Conservation (phyloP, 2,888 invertebrate species). For the Venusia cambrica region DNA sequence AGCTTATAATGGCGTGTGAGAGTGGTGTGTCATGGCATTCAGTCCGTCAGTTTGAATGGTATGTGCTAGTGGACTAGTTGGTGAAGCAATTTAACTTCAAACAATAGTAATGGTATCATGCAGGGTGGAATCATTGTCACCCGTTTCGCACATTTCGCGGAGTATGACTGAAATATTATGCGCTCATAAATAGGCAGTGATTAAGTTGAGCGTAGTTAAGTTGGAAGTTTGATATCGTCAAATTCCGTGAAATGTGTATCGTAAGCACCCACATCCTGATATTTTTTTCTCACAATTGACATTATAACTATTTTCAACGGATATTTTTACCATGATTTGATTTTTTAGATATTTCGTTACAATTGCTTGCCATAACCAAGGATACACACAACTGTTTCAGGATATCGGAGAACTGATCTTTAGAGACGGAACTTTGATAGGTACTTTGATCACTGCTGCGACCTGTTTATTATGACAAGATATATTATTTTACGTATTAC, state of each 20-base stretch:
- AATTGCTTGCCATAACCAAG: too few relatives aligned
- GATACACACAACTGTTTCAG: too few relatives aligned
- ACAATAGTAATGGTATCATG: slow-evolving; percentile 45
- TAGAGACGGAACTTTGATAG: too few relatives aligned
- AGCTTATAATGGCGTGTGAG: slow-evolving; percentile 12
- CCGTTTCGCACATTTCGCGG: slow-evolving; percentile 16
- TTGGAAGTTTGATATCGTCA: slow-evolving; percentile 14
- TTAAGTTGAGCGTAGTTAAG: slow-evolving; percentile 17
- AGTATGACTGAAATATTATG: slow-evolving; percentile 14
- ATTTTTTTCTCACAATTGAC: too few relatives aligned
- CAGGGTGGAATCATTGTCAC: slow-evolving; percentile 27
- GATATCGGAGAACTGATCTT: too few relatives aligned
- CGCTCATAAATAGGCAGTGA: slow-evolving; percentile 22
- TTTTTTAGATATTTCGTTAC: too few relatives aligned
- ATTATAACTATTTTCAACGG: too few relatives aligned
- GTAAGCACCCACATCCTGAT: too few relatives aligned
- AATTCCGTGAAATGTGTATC: slow-evolving; percentile 10
- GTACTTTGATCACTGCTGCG: too few relatives aligned
- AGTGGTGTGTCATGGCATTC: background rate
- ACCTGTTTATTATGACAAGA: too few relatives aligned
- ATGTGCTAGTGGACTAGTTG: slow-evolving; percentile 30
- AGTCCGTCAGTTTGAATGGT: slow-evolving; percentile 21
- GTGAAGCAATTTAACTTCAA: slow-evolving; percentile 60
- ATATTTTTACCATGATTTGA: too few relatives aligned
- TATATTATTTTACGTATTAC: too few relatives aligned